Percentiles rank a stretch among this genome's conserved stretches.
phyloP scores from a whole-genome alignment of 2,113 vertebrate genomes.

The Cheilinus undulatus region DNA sequence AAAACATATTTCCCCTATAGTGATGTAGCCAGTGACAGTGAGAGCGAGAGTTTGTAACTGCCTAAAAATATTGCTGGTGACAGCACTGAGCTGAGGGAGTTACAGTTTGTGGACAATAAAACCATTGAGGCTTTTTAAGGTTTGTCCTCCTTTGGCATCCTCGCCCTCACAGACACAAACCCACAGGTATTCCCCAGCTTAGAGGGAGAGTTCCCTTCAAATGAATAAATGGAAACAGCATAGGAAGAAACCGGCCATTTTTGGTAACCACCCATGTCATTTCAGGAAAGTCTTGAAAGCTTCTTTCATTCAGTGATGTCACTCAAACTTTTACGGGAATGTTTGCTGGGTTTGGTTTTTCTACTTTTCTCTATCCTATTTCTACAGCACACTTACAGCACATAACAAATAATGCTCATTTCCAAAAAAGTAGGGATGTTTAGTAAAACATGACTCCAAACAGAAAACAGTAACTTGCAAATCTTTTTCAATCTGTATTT shows the following conservation, averaged over 20 bases:
- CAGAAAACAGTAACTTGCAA: too few species aligned
- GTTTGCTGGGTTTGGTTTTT: background rate
- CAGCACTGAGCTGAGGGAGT: constrained; percentile 44
- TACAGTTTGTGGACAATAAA: constrained; percentile 63
- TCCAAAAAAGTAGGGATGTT: too few species aligned
- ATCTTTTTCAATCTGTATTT: too few species aligned
- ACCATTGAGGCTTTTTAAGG: constrained; percentile 56
- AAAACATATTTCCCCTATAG: background rate
- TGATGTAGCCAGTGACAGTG: background rate
- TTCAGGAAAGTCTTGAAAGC: constrained; percentile 24
- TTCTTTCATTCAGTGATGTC: constrained; percentile 30
- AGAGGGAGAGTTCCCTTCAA: constrained; percentile 21
- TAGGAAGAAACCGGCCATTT: constrained; percentile 14
- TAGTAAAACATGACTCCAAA: too few species aligned
- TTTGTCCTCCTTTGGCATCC: constrained; percentile 37
- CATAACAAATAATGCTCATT: too few species aligned
- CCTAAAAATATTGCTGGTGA: constrained; percentile 52
- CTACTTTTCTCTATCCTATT: background rate
- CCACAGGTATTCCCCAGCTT: constrained; percentile 58
- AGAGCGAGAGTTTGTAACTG: background rate
- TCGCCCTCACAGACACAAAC: constrained; percentile 31
- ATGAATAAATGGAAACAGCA: constrained; percentile 46
- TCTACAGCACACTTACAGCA: too few species aligned
- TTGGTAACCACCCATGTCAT: constrained; percentile 9
- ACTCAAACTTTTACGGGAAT: background rate